phyloP scores from a whole-genome alignment of 1,140 invertebrate genomes.

The Leguminivora glycinivorella region DNA sequence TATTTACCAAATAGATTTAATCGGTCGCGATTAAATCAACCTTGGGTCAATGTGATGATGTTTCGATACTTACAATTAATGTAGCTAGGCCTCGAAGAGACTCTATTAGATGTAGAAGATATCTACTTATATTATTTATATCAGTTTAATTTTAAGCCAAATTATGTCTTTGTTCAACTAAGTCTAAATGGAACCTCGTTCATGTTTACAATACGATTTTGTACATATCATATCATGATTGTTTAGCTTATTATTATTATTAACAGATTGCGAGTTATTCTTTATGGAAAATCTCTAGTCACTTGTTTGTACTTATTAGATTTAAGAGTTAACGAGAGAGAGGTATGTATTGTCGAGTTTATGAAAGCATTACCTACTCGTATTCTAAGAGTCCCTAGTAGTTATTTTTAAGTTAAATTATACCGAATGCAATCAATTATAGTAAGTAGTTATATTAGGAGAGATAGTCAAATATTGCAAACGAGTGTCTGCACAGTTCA shows the following conservation, averaged over 20 bases:
- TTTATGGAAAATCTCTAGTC: slow-evolving; percentile 14
- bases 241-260: background rate
- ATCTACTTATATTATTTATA: background rate
- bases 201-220: slow-evolving; percentile 4
- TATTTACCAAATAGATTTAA: slow-evolving; percentile 16
- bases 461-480: too few relatives aligned
- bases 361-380: too few relatives aligned
- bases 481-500: too few relatives aligned
- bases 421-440: background rate
- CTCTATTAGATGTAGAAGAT: slow-evolving; percentile 3
- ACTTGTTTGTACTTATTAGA: slow-evolving; percentile 22
- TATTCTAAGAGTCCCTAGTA: background rate
- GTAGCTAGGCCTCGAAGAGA: slow-evolving; percentile 20
- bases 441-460: too few relatives aligned
- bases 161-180: slow-evolving; percentile 6
- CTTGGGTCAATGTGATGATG: slow-evolving; percentile 13
- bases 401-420: background rate
- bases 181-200: background rate
- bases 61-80: background rate
- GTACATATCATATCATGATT: slow-evolving; percentile 16
- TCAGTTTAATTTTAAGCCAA: background rate
- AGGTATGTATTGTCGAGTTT: background rate
- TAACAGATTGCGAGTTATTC: background rate
- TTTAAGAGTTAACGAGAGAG: slow-evolving; percentile 3
- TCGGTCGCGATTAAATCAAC: slow-evolving; percentile 15